Conservation (phyloP, 2,113 vertebrate species). For the Amia ocellicauda region DNA sequence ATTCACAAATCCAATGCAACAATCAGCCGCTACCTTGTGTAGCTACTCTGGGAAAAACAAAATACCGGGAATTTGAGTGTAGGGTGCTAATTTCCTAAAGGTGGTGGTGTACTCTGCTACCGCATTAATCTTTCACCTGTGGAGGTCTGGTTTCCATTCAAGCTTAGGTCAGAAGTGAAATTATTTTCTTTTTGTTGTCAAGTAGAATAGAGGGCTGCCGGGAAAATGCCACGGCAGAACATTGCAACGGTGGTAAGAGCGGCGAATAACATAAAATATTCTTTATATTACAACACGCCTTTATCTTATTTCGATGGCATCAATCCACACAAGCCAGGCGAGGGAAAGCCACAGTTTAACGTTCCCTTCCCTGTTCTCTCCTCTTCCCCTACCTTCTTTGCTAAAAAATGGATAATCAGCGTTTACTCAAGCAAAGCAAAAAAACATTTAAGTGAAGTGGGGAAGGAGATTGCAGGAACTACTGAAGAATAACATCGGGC, state of each 20-base stretch:
- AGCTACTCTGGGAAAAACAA: conserved; percentile 54
- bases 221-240: background rate
- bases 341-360: background rate
- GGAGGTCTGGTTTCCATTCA: conserved; percentile 46
- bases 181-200: background rate
- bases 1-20: conserved; percentile 54
- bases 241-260: background rate
- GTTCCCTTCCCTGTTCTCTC: conserved; percentile 4
- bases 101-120: conserved; percentile 49
- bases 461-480: conserved; percentile 85
- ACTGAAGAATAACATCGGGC: conserved; percentile 90
- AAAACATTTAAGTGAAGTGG: conserved; percentile 95
- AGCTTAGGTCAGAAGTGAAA: conserved; percentile 21
- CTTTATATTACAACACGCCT: background rate
- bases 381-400: conserved; percentile 33
- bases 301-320: conserved; percentile 1
- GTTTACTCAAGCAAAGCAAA: conserved; percentile 90
- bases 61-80: conserved; percentile 62
- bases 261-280: background rate
- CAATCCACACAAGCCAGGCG: conserved; percentile 10
- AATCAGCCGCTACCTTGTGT: conserved; percentile 39
- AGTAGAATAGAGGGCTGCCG: background rate
- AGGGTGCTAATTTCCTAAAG: conserved; percentile 65
- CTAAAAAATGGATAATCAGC: conserved; percentile 88
- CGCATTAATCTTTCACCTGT: conserved; percentile 37